Base-by-base conservation (phyloP, 2,888 invertebrate genomes). In the Tanytarsus gracilentus region DNA sequence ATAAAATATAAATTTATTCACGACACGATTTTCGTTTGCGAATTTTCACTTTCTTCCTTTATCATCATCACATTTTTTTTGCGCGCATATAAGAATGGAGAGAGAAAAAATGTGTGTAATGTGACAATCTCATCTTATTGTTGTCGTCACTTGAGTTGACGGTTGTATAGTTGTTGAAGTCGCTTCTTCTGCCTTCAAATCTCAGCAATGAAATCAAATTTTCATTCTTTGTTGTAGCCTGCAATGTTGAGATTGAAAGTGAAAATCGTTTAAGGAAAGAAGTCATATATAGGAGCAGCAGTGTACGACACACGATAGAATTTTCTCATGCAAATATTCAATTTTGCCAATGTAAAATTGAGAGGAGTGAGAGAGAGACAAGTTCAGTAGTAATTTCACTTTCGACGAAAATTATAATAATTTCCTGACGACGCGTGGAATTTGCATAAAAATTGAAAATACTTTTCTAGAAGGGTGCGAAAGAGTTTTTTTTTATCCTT, bases 31-130 rank as follows among this genome's bases (percentile, higher is more conserved):
- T 58, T 40, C 58, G 58, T 44, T 58, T 40, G 58, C 58, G 30
- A 58, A 58, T 58, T 58, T 58, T 48, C 58, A 58, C 58, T 58
- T 58, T 53, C 26, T 49, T 49, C 44, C 23, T 44, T 44, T 44
- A 44, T 44, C 44, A 44, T 44, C 27, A 26, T 49, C n/a, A 14
- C 25, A 40, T 36, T 23, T 50, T 50, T 25, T 50, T 14, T 25
- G 5, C 50, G 3, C 30, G 6, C 16, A 48, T 48, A 7, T n/a
- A n/a, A n/a, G 39, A 8, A 16, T 21, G 23, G 23, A 4, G 6
- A 21, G 23, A 21, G n/a, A 40, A 40, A 40, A 39, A 27, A 39
- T 36, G 40, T 39, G 58, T 51, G 51, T 51, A 51, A 58, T 44
- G 30, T 40, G 40, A 58, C 58, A 40, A 58, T 40, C 53, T 39